phyloP scores from a whole-genome alignment of 2,888 invertebrate genomes.

The Aleiodes alternator region DNA sequence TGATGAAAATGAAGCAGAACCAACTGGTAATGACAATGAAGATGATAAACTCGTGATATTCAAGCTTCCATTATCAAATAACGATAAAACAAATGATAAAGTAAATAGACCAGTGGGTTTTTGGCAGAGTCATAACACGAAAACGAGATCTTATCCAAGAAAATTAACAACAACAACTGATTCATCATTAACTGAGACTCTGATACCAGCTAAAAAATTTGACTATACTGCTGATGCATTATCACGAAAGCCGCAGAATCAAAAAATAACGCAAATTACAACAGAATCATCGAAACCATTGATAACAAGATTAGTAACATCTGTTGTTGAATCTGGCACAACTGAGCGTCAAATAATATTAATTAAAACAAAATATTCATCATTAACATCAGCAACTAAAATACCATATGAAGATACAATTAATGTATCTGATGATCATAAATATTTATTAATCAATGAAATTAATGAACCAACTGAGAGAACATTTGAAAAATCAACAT shows the following conservation, averaged over 20 bases:
- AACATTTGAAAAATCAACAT: slow-evolving; percentile 68
- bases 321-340: slow-evolving; percentile 75
- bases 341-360: slow-evolving; percentile 76
- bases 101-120: slow-evolving; percentile 41
- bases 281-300: slow-evolving; percentile 65
- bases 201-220: slow-evolving; percentile 71
- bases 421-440: slow-evolving; percentile 18
- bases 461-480: slow-evolving; percentile 62
- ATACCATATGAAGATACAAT: slow-evolving; percentile 62
- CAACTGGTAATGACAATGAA: slow-evolving; percentile 45
- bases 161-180: slow-evolving; percentile 62
- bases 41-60: background rate
- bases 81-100: background rate
- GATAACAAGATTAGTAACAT: slow-evolving; percentile 75
- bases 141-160: slow-evolving; percentile 63
- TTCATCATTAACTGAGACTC: slow-evolving; percentile 66
- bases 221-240: slow-evolving; percentile 70
- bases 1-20: slow-evolving; percentile 32
- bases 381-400: slow-evolving; percentile 67
- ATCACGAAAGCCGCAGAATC: slow-evolving; percentile 66
- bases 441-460: slow-evolving; percentile 59
- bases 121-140: slow-evolving; percentile 52
- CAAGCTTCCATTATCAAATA: slow-evolving; percentile 11
- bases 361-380: slow-evolving; percentile 72
- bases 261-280: slow-evolving; percentile 61